phyloP scores from a whole-genome alignment of 64 coral and sea anemone species.

The Dendrophyllia cribrosa region DNA sequence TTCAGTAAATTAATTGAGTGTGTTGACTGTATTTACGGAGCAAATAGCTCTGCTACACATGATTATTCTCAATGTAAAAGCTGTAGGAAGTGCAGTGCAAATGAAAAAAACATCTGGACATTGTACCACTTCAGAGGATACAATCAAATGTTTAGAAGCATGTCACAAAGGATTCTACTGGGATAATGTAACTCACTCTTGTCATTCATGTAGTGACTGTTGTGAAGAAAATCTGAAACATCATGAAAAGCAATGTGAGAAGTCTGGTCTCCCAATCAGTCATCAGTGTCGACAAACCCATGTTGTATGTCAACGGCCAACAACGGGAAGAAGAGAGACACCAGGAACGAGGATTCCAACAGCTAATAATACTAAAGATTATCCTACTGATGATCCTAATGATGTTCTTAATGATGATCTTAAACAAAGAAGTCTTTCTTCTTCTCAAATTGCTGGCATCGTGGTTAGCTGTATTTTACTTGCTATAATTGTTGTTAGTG shows the following conservation, averaged over 20 bases:
- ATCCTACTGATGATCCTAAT: no score
- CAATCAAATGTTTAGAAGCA: background rate
- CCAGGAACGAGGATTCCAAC: no score
- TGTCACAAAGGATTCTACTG: constrained; percentile 4
- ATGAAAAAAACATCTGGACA: background rate
- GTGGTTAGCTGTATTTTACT: background rate
- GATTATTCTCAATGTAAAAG: constrained; percentile 19
- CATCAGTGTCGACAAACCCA: background rate
- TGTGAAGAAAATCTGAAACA: background rate
- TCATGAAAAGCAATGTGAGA: constrained; percentile 30
- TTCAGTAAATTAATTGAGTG: background rate
- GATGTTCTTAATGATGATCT: background rate
- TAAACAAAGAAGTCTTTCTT: background rate
- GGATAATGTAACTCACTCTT: background rate
- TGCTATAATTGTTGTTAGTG: background rate
- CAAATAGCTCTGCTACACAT: background rate
- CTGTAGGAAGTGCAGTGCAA: background rate
- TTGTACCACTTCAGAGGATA: background rate
- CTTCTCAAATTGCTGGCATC: background rate
- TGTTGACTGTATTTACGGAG: background rate
- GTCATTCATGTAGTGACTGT: constrained; percentile 20
- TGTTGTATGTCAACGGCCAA: background rate
- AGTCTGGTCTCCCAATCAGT: background rate
- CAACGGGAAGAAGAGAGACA: no score
- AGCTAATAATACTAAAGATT: no score